Conservation (phyloP, 2,113 vertebrate genomes). For the Genyomyrus donnyi region DNA sequence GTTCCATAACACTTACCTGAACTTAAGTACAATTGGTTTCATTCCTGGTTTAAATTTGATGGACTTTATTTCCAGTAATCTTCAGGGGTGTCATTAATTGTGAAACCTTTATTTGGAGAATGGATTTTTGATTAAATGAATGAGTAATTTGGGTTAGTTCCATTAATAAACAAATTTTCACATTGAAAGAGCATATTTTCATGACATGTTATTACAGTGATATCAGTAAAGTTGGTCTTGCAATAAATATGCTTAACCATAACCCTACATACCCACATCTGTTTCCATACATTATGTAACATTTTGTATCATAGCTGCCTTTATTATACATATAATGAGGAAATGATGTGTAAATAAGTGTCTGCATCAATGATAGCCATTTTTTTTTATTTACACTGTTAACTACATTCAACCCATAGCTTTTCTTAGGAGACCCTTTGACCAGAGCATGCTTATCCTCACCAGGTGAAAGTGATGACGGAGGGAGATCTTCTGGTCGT, state of each 20-base stretch:
- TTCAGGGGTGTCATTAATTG: background rate
- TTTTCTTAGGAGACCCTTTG: background rate
- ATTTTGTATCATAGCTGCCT: background rate
- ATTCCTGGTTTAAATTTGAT: background rate
- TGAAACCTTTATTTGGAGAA: background rate
- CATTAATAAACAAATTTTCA: background rate
- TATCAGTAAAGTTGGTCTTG: background rate
- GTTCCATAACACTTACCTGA: background rate
- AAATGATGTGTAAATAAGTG: background rate
- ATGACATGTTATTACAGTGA: background rate
- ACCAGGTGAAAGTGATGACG: slow-evolving; percentile 89
- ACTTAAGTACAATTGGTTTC: background rate
- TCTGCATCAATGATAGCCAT: background rate
- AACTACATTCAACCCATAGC: too few species aligned
- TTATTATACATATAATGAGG: background rate
- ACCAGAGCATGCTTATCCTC: background rate
- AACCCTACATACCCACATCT: background rate
- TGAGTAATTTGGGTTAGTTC: background rate
- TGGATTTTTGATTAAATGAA: background rate
- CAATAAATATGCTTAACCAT: background rate
- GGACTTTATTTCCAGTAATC: background rate
- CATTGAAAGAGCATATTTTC: background rate
- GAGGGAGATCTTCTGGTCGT: slow-evolving; percentile 80
- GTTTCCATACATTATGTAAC: background rate
- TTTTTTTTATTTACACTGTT: background rate